Percentiles rank a stretch among this genome's conserved stretches.
These are phyloP conservation scores for Diadegma fenestrale DNA, from an alignment of 2,888 invertebrate genomes.

Conservation along the genomic window DNA sequence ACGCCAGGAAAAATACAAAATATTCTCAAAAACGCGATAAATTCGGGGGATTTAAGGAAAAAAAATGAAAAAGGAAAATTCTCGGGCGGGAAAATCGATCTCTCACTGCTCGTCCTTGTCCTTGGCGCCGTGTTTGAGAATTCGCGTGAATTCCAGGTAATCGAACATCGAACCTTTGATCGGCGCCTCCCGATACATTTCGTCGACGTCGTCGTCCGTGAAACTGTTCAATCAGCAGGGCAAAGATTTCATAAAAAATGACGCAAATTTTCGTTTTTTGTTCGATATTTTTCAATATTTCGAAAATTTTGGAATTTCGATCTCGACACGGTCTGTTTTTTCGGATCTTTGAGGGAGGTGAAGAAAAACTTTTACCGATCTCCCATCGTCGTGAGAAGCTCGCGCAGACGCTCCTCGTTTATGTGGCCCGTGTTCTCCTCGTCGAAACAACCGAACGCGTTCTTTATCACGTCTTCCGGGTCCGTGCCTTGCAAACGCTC, in stretches of 20 bases:
- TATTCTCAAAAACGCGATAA: conserved; percentile 30
- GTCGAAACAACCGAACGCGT: conserved; percentile 99
- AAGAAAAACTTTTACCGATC: conserved; percentile 88
- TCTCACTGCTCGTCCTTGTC: conserved; percentile 96
- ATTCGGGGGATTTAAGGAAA: conserved; percentile 32
- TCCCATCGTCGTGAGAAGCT: conserved; percentile 98
- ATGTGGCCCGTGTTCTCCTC: conserved; percentile 97
- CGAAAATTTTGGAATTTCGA: neutral
- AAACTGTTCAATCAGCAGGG: conserved; percentile 84
- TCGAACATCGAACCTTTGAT: conserved; percentile 98
- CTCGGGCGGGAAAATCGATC: neutral
- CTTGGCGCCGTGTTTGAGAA: conserved; percentile 99
- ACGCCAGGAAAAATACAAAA: conserved; percentile 40
- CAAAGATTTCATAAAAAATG: neutral
- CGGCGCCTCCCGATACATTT: conserved; percentile 99
- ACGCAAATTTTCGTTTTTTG: neutral
- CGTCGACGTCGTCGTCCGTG: conserved; percentile 99
- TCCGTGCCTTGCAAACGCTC: conserved; percentile 99
- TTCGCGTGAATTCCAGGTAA: conserved; percentile 99
- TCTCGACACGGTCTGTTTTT: neutral
- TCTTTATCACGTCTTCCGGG: conserved; percentile 99
- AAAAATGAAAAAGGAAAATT: conserved; percentile 32
- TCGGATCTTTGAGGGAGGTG: neutral
- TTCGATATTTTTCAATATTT: neutral
- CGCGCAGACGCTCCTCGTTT: conserved; percentile 97